Base-by-base conservation (phyloP, 2,888 invertebrate species). In the Penaeus monodon region DNA sequence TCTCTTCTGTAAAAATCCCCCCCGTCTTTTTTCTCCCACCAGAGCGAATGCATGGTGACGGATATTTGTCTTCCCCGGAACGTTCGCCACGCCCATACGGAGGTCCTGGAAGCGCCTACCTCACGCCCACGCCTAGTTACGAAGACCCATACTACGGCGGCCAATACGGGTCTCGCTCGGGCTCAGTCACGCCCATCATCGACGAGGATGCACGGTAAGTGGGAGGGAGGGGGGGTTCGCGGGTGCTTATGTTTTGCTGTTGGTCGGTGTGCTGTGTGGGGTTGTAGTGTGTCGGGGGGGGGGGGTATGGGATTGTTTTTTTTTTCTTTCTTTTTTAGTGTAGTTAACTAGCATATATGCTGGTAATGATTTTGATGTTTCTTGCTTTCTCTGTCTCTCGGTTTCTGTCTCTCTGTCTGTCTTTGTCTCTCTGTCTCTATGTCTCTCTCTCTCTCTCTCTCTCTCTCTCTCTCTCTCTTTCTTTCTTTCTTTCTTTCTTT, bases 1-100 rank as follows among this genome's bases (percentile, higher is more conserved):
- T 38, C 33, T 38, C 33, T 6, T 38, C 6, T 38, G 33, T 38
- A 2, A 38, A 38, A 1, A 1, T 38, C 3, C 3, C 10, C 44
- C 57, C 17, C 57, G 17, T 20, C 17, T 49, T 57, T 17, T 14
- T 57, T 57, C 64, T 10, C 38, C 64, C 64, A 20, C 73, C 85
- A 85, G 85, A 85, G n/a, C 80, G 85, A 33, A 85, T 85, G 85
- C 81, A 81, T 33, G 88, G 88, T 1, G 89, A 86, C 27, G 97
- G 96, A 14, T 97, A 97, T 92, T 96, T 96, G 95, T 97, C 97
- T 84, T 97, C 97, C 2, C 97, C 97, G 0, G 97, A 97, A 92
- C 94, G 97, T 89, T 89, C 89, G 22, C 89, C 89, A 1, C 70
- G 89, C 33, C 89, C 89, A 7, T 85, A 85, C 33, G 80, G 80